These are phyloP conservation scores for Amorpha juglandis DNA, from an alignment of 2,888 invertebrate species.

Conservation along the genomic window DNA sequence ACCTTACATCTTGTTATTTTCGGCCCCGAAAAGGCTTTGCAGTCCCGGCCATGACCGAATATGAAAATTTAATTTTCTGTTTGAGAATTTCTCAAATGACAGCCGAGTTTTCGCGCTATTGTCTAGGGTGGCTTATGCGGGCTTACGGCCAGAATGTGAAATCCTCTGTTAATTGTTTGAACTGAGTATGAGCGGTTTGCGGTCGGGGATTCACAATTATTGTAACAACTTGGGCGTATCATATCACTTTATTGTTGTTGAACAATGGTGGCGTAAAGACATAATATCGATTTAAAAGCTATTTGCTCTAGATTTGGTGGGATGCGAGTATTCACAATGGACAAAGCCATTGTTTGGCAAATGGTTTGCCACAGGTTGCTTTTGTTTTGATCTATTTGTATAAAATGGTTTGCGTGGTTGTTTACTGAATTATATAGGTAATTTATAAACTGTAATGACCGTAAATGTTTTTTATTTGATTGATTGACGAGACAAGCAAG, in stretches of 20 bases:
- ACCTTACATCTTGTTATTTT: conserved; percentile 76
- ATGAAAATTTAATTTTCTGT: conserved; percentile 82
- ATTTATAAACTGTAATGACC: no score
- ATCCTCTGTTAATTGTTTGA: conserved; percentile 78
- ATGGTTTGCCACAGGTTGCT: no score
- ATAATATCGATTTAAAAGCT: conserved; percentile 50
- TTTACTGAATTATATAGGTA: not conserved
- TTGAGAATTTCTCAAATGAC: conserved; percentile 74
- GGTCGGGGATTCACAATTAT: conserved; percentile 72
- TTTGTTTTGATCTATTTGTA: conserved; percentile 11
- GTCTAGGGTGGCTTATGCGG: conserved; percentile 76
- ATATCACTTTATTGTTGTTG: conserved; percentile 64
- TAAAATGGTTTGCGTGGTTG: not conserved
- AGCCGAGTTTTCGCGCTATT: conserved; percentile 73
- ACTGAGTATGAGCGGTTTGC: conserved; percentile 74
- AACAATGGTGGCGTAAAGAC: conserved; percentile 59
- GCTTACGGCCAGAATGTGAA: conserved; percentile 69
- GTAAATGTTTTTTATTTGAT: no score
- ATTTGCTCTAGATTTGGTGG: conserved; percentile 51
- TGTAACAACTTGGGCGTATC: conserved; percentile 72
- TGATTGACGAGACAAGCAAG: no score
- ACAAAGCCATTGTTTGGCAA: conserved; percentile 4
- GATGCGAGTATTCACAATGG: conserved; percentile 30
- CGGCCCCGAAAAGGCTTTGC: conserved; percentile 68
- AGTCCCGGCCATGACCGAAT: conserved; percentile 68